Conservation (phyloP, 1,140 invertebrate genomes). For the Streblospio benedicti region DNA sequence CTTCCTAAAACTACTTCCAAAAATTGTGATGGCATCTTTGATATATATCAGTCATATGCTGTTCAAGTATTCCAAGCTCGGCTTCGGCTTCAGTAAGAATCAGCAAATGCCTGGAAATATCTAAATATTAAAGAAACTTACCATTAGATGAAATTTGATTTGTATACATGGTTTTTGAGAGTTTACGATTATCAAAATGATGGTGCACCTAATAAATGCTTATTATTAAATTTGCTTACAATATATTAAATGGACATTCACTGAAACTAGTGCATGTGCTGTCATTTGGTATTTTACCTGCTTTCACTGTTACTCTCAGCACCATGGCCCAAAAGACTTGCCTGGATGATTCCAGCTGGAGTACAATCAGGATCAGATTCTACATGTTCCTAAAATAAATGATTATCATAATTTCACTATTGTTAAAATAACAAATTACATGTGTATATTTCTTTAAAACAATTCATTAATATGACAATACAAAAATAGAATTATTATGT, state of each 20-base stretch:
- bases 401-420: too few species aligned
- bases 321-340: background rate
- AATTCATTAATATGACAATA: too few species aligned
- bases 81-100: slow-evolving; percentile 39
- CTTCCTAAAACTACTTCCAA: slow-evolving; percentile 40
- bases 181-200: background rate
- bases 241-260: background rate
- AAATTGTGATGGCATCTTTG: slow-evolving; percentile 30
- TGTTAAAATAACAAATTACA: too few species aligned
- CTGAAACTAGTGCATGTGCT: background rate
- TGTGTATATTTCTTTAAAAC: too few species aligned
- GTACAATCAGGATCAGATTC: background rate
- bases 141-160: background rate
- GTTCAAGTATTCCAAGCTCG: slow-evolving; percentile 33
- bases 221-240: background rate
- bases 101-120: slow-evolving; percentile 29
- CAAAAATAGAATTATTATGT: too few species aligned
- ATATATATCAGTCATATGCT: slow-evolving; percentile 27
- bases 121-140: background rate
- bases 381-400: too few species aligned
- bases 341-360: background rate
- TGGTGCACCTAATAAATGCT: background rate
- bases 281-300: background rate
- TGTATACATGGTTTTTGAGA: background rate
- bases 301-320: background rate